Conservation (phyloP, 2,888 invertebrate species). For the Barypeithes pellucidus region DNA sequence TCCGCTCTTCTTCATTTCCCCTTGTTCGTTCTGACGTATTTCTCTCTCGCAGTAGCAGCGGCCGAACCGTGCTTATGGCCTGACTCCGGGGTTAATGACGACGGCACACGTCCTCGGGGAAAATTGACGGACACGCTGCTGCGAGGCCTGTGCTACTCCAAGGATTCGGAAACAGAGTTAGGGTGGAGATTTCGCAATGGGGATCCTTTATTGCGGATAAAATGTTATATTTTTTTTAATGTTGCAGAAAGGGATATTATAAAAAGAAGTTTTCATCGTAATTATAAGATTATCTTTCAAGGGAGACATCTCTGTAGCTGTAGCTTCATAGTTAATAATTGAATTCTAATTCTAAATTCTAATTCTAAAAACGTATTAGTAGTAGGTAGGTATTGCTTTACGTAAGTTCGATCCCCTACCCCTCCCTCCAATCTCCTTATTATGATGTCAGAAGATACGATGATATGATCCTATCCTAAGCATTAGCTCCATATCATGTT, state of each 20-base stretch:
- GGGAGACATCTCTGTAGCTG: too few species aligned
- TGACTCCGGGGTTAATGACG: conserved; percentile 52
- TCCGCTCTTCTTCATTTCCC: conserved; percentile 32
- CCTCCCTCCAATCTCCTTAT: too few species aligned
- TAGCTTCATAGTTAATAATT: too few species aligned
- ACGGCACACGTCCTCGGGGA: conserved; percentile 52
- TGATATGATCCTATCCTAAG: too few species aligned
- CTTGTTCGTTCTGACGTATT: conserved; percentile 44
- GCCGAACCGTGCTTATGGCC: conserved; percentile 38
- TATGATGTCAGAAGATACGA: too few species aligned
- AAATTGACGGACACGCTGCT: conserved; percentile 44
- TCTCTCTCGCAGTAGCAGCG: conserved; percentile 27
- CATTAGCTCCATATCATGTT: too few species aligned
- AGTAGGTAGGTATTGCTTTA: too few species aligned
- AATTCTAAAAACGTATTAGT: too few species aligned
- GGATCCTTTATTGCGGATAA: background rate
- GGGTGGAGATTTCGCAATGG: conserved; percentile 26
- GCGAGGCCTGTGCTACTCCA: conserved; percentile 13
- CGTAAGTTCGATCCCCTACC: too few species aligned
- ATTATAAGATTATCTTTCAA: too few species aligned
- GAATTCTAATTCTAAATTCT: too few species aligned
- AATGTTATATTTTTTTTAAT: conserved; percentile 5
- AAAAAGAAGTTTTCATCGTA: too few species aligned
- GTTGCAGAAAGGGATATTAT: background rate
- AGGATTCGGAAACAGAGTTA: conserved; percentile 3